Percentiles rank a stretch among this genome's conserved stretches.
phyloP scores from a whole-genome alignment of 2,113 vertebrate genomes.

The Guaruba guarouba region DNA sequence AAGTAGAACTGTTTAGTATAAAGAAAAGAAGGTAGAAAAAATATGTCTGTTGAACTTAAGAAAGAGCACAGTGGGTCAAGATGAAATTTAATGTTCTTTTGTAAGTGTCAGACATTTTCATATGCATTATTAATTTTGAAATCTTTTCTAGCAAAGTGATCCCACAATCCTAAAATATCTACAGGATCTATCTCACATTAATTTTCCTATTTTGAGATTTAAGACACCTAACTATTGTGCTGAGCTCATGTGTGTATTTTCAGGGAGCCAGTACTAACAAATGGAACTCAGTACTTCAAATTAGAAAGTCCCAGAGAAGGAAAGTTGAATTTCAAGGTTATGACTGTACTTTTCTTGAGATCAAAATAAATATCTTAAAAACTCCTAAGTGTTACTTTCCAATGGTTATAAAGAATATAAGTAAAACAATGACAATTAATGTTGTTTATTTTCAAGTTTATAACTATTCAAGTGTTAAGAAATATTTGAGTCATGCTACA shows the following conservation, averaged over 20 bases:
- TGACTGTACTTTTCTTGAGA: not conserved
- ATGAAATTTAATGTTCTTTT: not conserved
- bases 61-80: not conserved
- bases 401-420: not conserved
- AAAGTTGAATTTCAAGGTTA: not conserved
- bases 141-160: not conserved
- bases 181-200: not conserved
- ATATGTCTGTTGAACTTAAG: not conserved
- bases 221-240: not conserved
- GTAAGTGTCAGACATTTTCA: not conserved
- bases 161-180: not conserved
- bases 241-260: not conserved
- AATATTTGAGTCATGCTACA: not conserved
- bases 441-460: not conserved
- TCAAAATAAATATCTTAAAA: not conserved
- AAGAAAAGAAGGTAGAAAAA: not conserved
- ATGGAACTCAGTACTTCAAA: not conserved
- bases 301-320: not conserved
- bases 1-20: not conserved
- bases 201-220: not conserved
- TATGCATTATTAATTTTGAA: not conserved
- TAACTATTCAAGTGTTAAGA: not conserved
- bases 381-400: not conserved
- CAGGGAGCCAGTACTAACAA: not conserved
- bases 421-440: not conserved